Evolutionary conservation across 1,140 invertebrate species (phyloP), one percentile per base, ranked within the genome.

Genomic region (Drosophila pandora): DNA sequence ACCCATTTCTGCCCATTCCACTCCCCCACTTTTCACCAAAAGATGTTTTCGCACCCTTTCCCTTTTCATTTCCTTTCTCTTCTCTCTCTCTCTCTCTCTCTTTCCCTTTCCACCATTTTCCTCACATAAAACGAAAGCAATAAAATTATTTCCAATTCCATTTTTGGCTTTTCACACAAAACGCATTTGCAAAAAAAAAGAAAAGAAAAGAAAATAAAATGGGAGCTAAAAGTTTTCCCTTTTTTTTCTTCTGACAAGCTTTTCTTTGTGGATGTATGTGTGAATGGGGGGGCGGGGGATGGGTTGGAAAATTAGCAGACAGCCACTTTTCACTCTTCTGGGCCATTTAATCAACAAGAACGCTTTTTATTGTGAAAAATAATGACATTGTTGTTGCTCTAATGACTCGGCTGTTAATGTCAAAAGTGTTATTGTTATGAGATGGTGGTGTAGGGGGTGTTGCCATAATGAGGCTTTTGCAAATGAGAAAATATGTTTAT

Each of bases 341-440:
- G 45, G 65, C 83, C 74, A 88, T 87, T 87, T 87, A 87, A 87
- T 88, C 83, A 87, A 87, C 69, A 79, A 87, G 88, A 87, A 85
- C 83, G 88, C 83, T 88, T 87, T 87, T 87, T 87, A 87, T 88
- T 87, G 82, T 88, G 64, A 49, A 82, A 82, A 87, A 87, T 87
- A 88, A 87, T 85, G 82, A 88, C 74, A 87, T 80, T 76, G 78
- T 63, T 76, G 76, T 54, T 71, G 41, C n/a, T 22, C 9, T 47
- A 17, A 13, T 21, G 32, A 8, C 50, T 49, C 48, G 70, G 59
- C 41, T 87, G 81, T 70, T 85, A 85, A 85, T 85, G 81, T 87
- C 77, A 85, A 85, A 85, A 85, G 69, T 85, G 82, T 85, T 85
- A 85, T 85, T 85, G 82, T 85, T 85, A 85, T 85, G 17, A 17